phyloP scores from a whole-genome alignment of 1,140 invertebrate species.

The Nebria ingens region DNA sequence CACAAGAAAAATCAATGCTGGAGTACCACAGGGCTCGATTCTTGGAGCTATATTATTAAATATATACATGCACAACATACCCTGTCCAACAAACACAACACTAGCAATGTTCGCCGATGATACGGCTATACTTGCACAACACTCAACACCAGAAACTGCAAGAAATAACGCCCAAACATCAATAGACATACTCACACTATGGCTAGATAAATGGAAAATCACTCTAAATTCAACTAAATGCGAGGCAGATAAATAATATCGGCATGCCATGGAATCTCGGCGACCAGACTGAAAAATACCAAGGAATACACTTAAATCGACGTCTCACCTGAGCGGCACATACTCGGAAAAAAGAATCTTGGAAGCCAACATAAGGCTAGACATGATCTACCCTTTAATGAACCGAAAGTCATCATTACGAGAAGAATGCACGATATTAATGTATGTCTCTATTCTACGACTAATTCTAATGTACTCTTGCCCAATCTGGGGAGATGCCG shows the following conservation, averaged over 20 bases:
- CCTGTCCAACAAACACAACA: conserved; percentile 15
- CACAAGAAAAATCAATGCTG: conserved; percentile 16
- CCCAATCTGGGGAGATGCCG: neutral
- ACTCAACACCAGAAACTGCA: neutral
- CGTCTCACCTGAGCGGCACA: conserved; percentile 5
- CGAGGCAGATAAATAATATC: neutral
- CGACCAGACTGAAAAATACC: neutral
- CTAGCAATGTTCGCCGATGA: conserved; percentile 29
- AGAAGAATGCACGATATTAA: conserved; percentile 1
- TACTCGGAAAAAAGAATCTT: neutral
- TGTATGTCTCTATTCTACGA: neutral
- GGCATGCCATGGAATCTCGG: neutral
- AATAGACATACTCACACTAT: neutral
- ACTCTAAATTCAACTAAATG: conserved; percentile 7
- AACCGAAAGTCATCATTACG: neutral
- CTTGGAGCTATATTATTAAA: conserved; percentile 20
- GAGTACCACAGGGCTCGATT: conserved; percentile 24
- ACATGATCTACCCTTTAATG: neutral
- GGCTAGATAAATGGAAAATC: conserved; percentile 10
- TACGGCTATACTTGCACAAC: conserved; percentile 19
- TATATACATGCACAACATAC: conserved; percentile 20
- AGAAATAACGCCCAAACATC: conserved; percentile 1
- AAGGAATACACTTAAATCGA: conserved; percentile 7
- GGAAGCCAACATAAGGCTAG: neutral
- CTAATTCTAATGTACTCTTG: conserved; percentile 5